These are phyloP conservation scores for Alethe castanea DNA, from an alignment of 2,113 vertebrate genomes.

Conservation along the genomic window DNA sequence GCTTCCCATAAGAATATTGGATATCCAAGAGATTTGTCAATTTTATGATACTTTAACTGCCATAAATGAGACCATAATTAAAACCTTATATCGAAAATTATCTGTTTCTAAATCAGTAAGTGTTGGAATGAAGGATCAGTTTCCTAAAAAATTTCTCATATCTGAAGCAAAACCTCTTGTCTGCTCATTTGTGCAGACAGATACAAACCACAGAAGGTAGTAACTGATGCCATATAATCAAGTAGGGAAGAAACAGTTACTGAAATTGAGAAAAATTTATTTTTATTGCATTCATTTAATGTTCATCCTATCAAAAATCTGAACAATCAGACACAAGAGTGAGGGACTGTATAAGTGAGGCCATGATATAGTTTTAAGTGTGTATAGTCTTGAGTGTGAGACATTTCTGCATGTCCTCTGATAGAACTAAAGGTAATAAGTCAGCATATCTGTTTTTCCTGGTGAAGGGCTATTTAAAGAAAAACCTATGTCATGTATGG, in stretches of 20 bases:
- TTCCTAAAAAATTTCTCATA: not conserved
- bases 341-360: not conserved
- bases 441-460: not conserved
- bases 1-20: not conserved
- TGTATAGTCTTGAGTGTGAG: not conserved
- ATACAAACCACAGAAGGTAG: not conserved
- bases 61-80: not conserved
- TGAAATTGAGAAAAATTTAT: not conserved
- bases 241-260: not conserved
- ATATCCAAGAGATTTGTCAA: not conserved
- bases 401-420: not conserved
- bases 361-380: not conserved
- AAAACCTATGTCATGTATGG: not conserved
- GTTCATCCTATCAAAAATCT: not conserved
- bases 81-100: not conserved
- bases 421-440: not conserved
- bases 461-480: not conserved
- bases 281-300: not conserved
- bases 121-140: not conserved
- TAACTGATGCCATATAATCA: not conserved
- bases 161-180: not conserved
- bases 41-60: constrained; percentile 11
- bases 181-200: not conserved
- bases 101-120: not conserved
- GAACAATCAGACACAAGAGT: not conserved